Evolutionary conservation across 2,797 vertebrate species (phyloP), one percentile per base, ranked within the genome.

Genomic region (Apogon hyalosoma): DNA sequence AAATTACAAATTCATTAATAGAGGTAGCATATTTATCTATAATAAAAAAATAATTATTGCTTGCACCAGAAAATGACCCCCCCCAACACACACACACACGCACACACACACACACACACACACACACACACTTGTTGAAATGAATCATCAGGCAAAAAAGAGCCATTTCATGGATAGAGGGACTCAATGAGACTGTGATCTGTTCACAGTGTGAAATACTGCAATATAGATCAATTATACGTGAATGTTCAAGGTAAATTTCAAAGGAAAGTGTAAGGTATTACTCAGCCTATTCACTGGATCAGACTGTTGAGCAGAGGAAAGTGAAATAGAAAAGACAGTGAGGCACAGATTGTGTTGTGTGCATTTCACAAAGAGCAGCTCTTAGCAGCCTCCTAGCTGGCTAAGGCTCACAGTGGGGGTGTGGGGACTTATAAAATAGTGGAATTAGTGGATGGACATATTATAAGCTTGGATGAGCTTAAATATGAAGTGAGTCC

Each of bases 311-410:
- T 11, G 60, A 82, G 57, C 19, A 7, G 28, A 61, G 68, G 42
- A 55, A 69, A 58, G 79, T 15, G 58, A 63, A 46, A 80, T 14
- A 77, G 33, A 65, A 39, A 45, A 79, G 16, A 61, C 64, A 63
- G 36, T n/a, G 39, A 55, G 61, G 69, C 69, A 87, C 85, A 82
- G 82, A 85, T 79, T 84, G 85, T 63, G 71, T 83, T 88, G 75
- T 88, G 73, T 85, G 74, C 66, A n/a, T 82, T 79, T 84, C 67
- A 89, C 75, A 83, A 87, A 83, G 63, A 86, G 48, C 61, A 76
- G 77, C 69, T 73, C 57, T 77, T 54, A 72, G 41, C 68, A 75
- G 73, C 74, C 65, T 79, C 49, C 63, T 82, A 54, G 49, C 46
- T 70, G 76, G 77, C 55, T 59, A 10, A 69, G 50, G 63, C 50